Evolutionary conservation across 2,888 invertebrate species (phyloP).

Genomic region (Hypsopygia costalis): DNA sequence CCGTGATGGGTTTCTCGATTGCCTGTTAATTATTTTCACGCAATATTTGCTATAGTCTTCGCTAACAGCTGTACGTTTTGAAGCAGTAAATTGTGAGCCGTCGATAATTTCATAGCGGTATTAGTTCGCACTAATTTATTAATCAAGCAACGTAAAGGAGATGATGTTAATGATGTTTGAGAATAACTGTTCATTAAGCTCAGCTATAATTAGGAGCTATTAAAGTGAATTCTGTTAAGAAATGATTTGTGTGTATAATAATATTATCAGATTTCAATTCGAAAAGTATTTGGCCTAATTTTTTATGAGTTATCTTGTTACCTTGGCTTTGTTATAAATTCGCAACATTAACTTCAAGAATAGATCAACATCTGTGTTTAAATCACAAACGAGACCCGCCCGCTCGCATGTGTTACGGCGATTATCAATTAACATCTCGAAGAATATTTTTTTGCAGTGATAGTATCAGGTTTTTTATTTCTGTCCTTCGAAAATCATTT

Average conservation of each 20-base stretch:
- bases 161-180: neutral
- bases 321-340: neutral
- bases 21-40: slow-evolving; percentile 20
- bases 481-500: slow-evolving; percentile 40
- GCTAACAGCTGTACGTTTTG: slow-evolving; percentile 3
- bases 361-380: slow-evolving; percentile 14
- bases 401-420: slow-evolving; percentile 31
- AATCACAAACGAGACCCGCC: slow-evolving; percentile 15
- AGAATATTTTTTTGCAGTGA: slow-evolving; percentile 31
- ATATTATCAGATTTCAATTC: too few species aligned
- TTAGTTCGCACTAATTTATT: slow-evolving; percentile 4
- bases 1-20: slow-evolving; percentile 3
- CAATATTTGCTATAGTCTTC: slow-evolving; percentile 18
- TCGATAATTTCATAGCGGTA: slow-evolving; percentile 6
- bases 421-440: slow-evolving; percentile 37
- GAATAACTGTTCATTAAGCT: neutral
- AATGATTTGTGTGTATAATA: too few species aligned
- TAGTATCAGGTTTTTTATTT: slow-evolving; percentile 19
- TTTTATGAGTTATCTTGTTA: too few species aligned
- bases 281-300: too few species aligned
- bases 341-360: neutral
- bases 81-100: slow-evolving; percentile 2
- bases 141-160: neutral
- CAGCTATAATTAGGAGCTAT: neutral
- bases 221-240: neutral